Conservation (phyloP, 2,888 invertebrate species). For the Boloria selene region DNA sequence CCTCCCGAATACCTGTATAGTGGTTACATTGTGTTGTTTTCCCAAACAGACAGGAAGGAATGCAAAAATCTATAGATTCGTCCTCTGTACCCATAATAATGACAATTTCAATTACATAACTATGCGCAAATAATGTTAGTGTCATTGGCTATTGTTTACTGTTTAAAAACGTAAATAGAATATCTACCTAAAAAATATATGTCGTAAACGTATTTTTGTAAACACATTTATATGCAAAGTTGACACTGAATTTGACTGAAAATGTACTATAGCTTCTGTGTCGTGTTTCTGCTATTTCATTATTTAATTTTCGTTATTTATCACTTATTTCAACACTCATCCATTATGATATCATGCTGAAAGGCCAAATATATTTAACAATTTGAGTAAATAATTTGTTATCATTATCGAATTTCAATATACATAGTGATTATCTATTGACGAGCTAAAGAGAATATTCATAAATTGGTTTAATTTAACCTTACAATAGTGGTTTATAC, state of each 20-base stretch:
- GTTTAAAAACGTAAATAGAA: no score
- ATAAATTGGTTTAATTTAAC: conserved; percentile 26
- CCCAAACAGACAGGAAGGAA: no score
- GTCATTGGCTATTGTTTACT: no score
- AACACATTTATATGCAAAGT: no score
- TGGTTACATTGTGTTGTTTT: no score
- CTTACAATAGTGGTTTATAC: conserved; percentile 19
- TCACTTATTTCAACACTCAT: conserved; percentile 20
- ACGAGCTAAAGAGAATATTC: not conserved
- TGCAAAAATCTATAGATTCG: no score
- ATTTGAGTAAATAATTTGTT: conserved; percentile 18
- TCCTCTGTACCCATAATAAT: no score
- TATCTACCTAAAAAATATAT: no score
- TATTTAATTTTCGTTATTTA: conserved; percentile 10
- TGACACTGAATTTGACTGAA: not conserved
- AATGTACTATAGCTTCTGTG: not conserved
- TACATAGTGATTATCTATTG: not conserved
- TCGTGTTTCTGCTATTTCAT: conserved; percentile 2
- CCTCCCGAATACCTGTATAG: no score
- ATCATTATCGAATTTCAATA: conserved; percentile 14
- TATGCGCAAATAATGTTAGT: no score
- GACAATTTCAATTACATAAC: no score
- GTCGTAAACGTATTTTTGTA: no score
- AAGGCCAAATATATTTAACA: conserved; percentile 15
- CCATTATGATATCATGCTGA: conserved; percentile 8